Base-by-base conservation (phyloP, 1,140 invertebrate genomes). In the Rhyacophila brunnea region DNA sequence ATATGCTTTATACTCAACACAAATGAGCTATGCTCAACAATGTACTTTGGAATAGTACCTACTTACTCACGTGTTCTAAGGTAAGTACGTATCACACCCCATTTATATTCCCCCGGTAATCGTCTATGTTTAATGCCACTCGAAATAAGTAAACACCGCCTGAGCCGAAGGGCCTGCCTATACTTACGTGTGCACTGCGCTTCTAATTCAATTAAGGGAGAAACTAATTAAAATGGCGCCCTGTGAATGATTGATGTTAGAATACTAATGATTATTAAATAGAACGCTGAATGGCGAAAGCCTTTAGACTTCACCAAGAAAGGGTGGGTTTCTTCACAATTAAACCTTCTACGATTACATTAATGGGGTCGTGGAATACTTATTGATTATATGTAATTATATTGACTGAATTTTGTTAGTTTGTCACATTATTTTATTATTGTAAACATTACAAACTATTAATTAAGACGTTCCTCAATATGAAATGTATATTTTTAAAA, bases 221-320 rank as follows among this genome's bases (percentile, higher is more conserved):
- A 58, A 60, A 57, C 62, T 64, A 64, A 64, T 64, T 60, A 64
- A 64, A 64, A 60, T 54, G 44, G 62, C 58, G 10, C 62, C 58
- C 62, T 53, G 62, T 64, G 50, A 64, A 60, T 64, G 62, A 64
- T 64, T 64, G 62, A 64, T 64, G 62, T 54, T 54, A 44, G 58
- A 57, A 60, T 58, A 60, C 62, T 64, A 64, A 64, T 64, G 58
- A 64, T 64, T 64, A 60, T 60, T 60, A 60, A 64, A 64, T 54
- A 60, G 57, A 48, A 55, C 55, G 23, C 9, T 28, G 23, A 28
- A 28, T 28, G 23, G 23, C 9, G 23, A 28, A 28, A 46, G 32
- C 54, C 23, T 28, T 28, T 9, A 28, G 23, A 28, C n/a, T n/a
- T n/a, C n/a, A n/a, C n/a, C n/a, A n/a, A n/a, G 59, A 62, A 58